Conservation (phyloP, 2,113 vertebrate genomes). For the Triplophysa tibetana region DNA sequence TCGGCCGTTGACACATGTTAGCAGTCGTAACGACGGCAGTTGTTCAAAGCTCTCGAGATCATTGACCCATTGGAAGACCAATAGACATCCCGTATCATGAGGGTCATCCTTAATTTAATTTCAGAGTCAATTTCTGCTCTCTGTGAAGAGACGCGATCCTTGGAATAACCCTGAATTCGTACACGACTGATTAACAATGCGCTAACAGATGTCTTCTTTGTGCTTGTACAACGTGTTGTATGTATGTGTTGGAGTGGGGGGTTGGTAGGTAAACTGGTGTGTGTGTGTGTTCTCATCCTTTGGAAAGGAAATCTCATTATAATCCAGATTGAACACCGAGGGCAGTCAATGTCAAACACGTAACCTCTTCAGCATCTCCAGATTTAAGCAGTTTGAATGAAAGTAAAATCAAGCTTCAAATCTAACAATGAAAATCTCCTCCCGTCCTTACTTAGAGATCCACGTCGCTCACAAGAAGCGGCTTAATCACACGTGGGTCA, state of each 20-base stretch:
- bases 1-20: not conserved
- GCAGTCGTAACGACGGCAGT: not conserved
- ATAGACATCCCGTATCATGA: constrained; percentile 15
- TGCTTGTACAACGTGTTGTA: constrained; percentile 37
- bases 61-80: not conserved
- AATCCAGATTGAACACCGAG: constrained; percentile 53
- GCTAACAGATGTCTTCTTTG: constrained; percentile 49
- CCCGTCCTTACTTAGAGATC: not conserved
- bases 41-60: not conserved
- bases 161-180: constrained; percentile 39
- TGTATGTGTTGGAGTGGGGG: constrained; percentile 39
- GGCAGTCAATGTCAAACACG: constrained; percentile 42
- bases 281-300: constrained; percentile 37
- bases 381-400: not conserved
- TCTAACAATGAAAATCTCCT: not conserved
- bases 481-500: constrained; percentile 1
- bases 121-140: constrained; percentile 33
- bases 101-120: constrained; percentile 47
- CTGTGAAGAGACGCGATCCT: constrained; percentile 26
- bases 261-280: constrained; percentile 40
- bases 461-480: not conserved
- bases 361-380: constrained; percentile 25
- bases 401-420: constrained; percentile 26
- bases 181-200: constrained; percentile 47
- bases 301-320: constrained; percentile 51